A percentile compares a stretch with the other conserved stretches of the same genome.
phyloP scores from a whole-genome alignment of 2,797 vertebrate species.

The Betta splendens region DNA sequence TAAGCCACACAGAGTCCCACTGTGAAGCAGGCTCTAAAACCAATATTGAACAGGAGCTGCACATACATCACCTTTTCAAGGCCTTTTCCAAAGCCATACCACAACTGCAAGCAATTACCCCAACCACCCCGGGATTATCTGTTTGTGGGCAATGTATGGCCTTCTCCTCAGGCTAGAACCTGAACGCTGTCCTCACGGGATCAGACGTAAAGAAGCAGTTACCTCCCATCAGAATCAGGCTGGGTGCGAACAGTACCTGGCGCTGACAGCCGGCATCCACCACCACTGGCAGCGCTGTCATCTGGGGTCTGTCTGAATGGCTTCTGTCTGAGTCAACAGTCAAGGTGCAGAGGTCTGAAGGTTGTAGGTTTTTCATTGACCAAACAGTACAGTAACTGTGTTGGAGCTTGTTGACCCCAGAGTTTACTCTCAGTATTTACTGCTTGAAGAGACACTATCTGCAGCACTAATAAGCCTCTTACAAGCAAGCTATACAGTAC shows the following conservation, averaged over 20 bases:
- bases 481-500: no score
- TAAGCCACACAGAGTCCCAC: conserved; percentile 30
- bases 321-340: conserved; percentile 21
- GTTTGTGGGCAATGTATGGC: conserved; percentile 51
- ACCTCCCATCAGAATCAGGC: conserved; percentile 33
- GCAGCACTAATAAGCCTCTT: no score
- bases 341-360: neutral
- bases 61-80: conserved; percentile 65
- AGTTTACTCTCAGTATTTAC: no score
- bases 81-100: conserved; percentile 44
- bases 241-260: conserved; percentile 29
- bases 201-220: conserved; percentile 39
- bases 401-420: no score
- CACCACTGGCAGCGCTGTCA: conserved; percentile 35
- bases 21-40: conserved; percentile 54
- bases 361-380: conserved; percentile 2
- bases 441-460: no score
- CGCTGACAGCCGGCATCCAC: conserved; percentile 38
- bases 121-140: conserved; percentile 70
- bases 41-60: conserved; percentile 64
- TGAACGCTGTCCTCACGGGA: conserved; percentile 51
- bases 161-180: conserved; percentile 49
- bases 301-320: conserved; percentile 18
- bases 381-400: no score
- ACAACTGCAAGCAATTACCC: conserved; percentile 81